Conservation (phyloP, 64 coral and sea anemone genomes). For the Acropora yongei region DNA sequence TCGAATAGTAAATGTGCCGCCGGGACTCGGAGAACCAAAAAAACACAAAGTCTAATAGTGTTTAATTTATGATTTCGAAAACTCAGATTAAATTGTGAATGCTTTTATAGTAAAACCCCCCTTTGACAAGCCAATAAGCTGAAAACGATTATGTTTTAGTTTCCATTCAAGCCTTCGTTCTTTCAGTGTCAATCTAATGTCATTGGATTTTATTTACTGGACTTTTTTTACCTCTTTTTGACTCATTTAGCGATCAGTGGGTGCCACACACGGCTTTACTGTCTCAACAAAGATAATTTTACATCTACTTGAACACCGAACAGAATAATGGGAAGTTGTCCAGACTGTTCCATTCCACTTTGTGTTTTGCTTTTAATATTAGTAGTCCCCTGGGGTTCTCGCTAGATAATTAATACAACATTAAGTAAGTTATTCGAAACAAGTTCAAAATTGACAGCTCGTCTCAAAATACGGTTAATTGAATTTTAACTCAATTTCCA, state of each 20-base stretch:
- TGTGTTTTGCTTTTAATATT: conserved; percentile 2
- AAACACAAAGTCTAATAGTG: background rate
- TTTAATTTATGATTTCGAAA: background rate
- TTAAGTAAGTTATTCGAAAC: background rate
- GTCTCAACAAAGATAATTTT: background rate
- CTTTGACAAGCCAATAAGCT: conserved; percentile 50
- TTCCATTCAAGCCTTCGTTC: conserved; percentile 34
- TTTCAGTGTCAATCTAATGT: conserved; percentile 25
- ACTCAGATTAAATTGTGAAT: conserved; percentile 8
- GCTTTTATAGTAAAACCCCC: conserved; percentile 19
- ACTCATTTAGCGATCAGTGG: background rate
- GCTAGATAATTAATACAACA: background rate
- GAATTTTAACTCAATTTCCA: background rate
- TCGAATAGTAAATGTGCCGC: background rate
- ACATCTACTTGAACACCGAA: background rate
- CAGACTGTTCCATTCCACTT: background rate
- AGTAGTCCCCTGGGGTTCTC: background rate
- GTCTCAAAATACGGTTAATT: background rate
- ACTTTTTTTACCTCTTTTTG: background rate
- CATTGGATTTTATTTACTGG: background rate
- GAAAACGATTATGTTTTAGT: conserved; percentile 25
- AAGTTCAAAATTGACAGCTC: background rate
- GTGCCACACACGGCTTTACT: background rate
- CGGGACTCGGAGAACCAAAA: too few species aligned
- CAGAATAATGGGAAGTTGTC: background rate